phyloP scores from a whole-genome alignment of 2,888 invertebrate species.

The Trichogramma evanescens region DNA sequence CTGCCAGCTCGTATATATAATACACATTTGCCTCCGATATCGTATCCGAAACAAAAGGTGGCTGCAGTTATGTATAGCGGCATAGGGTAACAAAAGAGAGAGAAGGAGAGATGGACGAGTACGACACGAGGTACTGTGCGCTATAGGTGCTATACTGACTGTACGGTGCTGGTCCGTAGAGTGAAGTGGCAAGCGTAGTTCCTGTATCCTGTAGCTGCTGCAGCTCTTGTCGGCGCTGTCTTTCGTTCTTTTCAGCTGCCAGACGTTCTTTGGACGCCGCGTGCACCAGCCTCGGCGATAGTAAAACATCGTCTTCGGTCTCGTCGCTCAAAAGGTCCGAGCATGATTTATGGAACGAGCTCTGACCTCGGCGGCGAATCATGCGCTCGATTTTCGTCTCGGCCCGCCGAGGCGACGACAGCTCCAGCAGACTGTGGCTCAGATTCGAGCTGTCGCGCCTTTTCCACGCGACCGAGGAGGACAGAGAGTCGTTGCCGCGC shows the following conservation, averaged over 20 bases:
- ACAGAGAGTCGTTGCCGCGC: slow-evolving; percentile 1
- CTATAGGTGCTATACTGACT: slow-evolving; percentile 56
- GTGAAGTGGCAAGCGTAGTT: slow-evolving; percentile 58
- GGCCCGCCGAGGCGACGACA: slow-evolving; percentile 16
- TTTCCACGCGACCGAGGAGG: too few species aligned
- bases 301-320: slow-evolving; percentile 15
- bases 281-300: slow-evolving; percentile 35
- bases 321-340: slow-evolving; percentile 23
- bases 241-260: slow-evolving; percentile 1
- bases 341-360: slow-evolving; percentile 27
- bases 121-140: too few species aligned
- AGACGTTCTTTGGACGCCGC: neutral
- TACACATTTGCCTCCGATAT: too few species aligned
- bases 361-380: slow-evolving; percentile 11
- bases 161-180: slow-evolving; percentile 70
- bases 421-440: slow-evolving; percentile 28
- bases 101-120: neutral
- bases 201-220: slow-evolving; percentile 37
- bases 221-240: slow-evolving; percentile 28
- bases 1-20: too few species aligned
- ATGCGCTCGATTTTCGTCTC: slow-evolving; percentile 15
- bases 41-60: too few species aligned
- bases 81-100: slow-evolving; percentile 5
- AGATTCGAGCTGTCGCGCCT: slow-evolving; percentile 10
- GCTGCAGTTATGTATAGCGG: neutral